These are phyloP conservation scores for Diacarnus erythraeanus DNA, from an alignment of 37 sponge, comb jelly and placozoan genomes.

Conservation along the genomic window DNA sequence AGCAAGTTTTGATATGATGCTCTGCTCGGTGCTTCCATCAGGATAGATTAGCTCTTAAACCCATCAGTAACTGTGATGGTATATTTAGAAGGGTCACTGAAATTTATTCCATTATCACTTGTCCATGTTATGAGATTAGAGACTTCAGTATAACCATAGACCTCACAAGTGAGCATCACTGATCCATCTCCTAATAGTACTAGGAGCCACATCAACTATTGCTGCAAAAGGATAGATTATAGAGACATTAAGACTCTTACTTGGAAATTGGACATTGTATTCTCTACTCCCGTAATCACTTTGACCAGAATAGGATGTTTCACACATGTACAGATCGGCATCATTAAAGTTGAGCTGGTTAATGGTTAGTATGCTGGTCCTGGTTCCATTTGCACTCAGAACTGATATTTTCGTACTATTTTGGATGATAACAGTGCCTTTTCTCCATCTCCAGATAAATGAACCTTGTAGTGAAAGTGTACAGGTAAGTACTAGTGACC, in stretches of 20 bases:
- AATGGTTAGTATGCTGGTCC: constrained; percentile 28
- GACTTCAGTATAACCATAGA: constrained; percentile 5
- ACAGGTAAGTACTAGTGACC: constrained; percentile 10
- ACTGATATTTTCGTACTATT: background rate
- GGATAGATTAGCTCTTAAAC: background rate
- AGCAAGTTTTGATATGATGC: constrained; percentile 7
- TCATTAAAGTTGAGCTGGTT: constrained; percentile 7
- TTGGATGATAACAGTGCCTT: background rate
- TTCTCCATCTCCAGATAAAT: constrained; percentile 36
- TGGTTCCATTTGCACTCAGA: constrained; percentile 23
- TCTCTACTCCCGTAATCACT: background rate
- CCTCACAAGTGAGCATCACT: constrained; percentile 22
- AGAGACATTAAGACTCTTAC: too few species aligned
- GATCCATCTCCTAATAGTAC: background rate
- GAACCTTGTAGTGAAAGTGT: constrained; percentile 17
- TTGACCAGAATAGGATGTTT: background rate
- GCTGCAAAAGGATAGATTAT: too few species aligned
- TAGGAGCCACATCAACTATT: background rate
- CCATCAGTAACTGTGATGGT: background rate
- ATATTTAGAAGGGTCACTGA: background rate
- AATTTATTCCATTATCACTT: background rate
- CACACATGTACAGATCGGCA: constrained; percentile 34
- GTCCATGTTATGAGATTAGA: background rate
- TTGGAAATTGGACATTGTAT: background rate
- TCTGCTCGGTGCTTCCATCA: background rate